A percentile compares a stretch with the other conserved stretches of the same genome.
Conservation (phyloP, 2,797 vertebrate species). For the Tenualosa ilisha region DNA sequence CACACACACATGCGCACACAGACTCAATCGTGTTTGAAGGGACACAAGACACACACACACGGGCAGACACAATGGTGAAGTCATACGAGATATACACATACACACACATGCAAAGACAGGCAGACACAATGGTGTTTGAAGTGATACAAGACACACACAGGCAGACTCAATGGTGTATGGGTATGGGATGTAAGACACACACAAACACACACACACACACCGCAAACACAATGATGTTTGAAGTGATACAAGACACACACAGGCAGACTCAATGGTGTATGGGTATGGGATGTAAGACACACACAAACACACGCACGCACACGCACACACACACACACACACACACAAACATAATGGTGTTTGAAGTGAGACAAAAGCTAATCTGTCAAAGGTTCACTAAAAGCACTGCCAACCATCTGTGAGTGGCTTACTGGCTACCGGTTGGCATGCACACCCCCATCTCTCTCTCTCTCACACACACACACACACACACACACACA, state of each 20-base stretch:
- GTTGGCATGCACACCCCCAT: constrained; percentile 9
- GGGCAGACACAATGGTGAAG: no score
- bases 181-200: not conserved
- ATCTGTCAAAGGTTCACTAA: constrained; percentile 39
- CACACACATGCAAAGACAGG: no score
- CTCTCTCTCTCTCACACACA: not conserved
- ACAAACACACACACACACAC: not conserved
- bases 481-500: not conserved
- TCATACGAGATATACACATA: no score
- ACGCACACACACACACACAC: not conserved
- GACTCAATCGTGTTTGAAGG: no score
- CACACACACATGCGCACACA: no score
- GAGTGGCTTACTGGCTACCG: constrained; percentile 26
- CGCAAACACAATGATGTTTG: no score
- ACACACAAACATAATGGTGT: no score
- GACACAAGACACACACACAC: no score
- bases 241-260: not conserved
- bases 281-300: no score
- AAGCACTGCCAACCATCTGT: constrained; percentile 37
- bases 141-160: not conserved
- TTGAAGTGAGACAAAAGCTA: constrained; percentile 2
- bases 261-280: no score
- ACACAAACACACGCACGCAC: not conserved
- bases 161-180: no score
- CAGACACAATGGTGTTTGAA: constrained; percentile 41